Base-by-base conservation (phyloP, 2,113 vertebrate genomes). In the Nestor notabilis region DNA sequence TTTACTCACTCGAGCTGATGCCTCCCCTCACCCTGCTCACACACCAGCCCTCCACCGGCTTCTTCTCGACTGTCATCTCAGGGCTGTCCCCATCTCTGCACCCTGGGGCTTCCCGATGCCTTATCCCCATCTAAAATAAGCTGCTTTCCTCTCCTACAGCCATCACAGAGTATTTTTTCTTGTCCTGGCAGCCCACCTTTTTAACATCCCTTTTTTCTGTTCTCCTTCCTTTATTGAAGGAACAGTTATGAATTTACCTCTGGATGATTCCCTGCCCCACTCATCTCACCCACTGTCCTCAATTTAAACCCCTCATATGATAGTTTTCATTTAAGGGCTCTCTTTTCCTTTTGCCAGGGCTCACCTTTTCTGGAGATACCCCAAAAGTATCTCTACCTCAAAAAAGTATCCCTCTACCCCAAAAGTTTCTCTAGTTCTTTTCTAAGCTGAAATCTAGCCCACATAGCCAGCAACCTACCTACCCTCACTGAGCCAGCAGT, bases 31-130 rank as follows among this genome's bases (percentile, higher is more conserved):
- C 29, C 29, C 35, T 41, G 60, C 35, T 47, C 58, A 24, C 20
- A 25, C 35, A 10, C 35, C 68, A 25, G 56, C 24, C n/a, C 29
- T 55, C 55, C 56, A 41, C 39, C 19, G 11, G 23, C 47, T 53
- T 18, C 47, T 72, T 20, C 47, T 64, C 2, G 1, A 7, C 43
- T n/a, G 43, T 19, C 2, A 3, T 23, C 37, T 28, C 39, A 6
- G 17, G 25, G 31, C 31, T 31, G 41, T 65, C 58, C 49, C 43
- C 7, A 1, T 43, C 44, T 24, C 35, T 35, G 56, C 13, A 10
- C 56, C 3, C 56, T 0, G 1, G n/a, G n/a, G 20, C 33, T 72
- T 64, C 76, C 35, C 2, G 0, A 13, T 19, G 29, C 43, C 33
- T 58, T 37, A 37, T 37, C 21, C 33, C 44, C 44, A 27, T 8